phyloP scores from a whole-genome alignment of 2,888 invertebrate species.

The Leucophora obtusa region DNA sequence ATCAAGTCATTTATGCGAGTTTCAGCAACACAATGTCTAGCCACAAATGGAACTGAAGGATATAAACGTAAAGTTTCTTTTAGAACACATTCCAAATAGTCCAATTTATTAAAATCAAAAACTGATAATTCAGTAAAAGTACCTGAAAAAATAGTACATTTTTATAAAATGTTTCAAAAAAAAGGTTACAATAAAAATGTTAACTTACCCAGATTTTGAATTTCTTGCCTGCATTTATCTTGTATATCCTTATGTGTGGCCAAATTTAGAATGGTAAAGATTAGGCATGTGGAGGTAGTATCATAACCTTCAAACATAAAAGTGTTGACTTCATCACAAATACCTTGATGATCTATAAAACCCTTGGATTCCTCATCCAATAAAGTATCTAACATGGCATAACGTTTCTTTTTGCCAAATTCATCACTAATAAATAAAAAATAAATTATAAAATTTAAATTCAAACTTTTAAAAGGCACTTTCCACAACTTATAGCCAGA shows the following conservation, averaged over 20 bases:
- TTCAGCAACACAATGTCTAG: constrained; percentile 73
- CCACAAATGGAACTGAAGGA: constrained; percentile 80
- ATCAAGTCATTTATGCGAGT: constrained; percentile 71
- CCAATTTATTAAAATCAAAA: constrained; percentile 71
- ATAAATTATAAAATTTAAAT: not conserved
- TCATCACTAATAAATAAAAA: constrained; percentile 65
- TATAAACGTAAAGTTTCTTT: constrained; percentile 81
- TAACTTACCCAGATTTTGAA: constrained; percentile 69
- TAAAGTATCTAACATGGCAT: constrained; percentile 82
- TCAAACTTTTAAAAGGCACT: no score
- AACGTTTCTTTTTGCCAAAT: constrained; percentile 74
- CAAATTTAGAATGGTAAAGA: constrained; percentile 80
- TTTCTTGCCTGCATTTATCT: constrained; percentile 79
- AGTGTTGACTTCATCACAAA: constrained; percentile 83
- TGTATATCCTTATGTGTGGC: constrained; percentile 80
- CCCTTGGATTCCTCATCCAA: constrained; percentile 80
- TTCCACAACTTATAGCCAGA: no score
- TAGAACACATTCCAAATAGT: constrained; percentile 81
- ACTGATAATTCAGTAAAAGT: no score
- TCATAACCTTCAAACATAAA: constrained; percentile 85
- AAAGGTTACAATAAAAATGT: no score
- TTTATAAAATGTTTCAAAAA: no score
- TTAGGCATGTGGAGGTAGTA: constrained; percentile 81
- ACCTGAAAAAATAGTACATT: no score
- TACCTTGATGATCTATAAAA: constrained; percentile 80